Base-by-base conservation (phyloP, 2,113 vertebrate species). In the Pseudopodoces humilis region DNA sequence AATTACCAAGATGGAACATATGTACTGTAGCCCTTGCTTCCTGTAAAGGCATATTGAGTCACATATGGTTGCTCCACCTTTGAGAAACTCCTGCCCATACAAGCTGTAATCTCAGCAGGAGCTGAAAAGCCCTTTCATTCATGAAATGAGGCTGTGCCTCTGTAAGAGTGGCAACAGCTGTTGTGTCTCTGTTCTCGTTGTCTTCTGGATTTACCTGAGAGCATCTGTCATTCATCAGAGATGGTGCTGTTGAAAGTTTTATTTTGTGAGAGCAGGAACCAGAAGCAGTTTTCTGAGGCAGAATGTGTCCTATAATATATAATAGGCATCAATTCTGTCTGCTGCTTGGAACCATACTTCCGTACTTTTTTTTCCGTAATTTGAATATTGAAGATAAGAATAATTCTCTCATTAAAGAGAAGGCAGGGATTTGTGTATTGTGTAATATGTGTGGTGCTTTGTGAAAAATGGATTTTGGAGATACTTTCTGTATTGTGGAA, bases 91-190 rank as follows among this genome's bases (percentile, higher is more conserved):
- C 44, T 90, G 70, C 28, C 46, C 63, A 15, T 69, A 62, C 62
- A 76, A 87, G 60, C 56, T 92, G 76, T 88, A 94, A 67, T 92
- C 91, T 95, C 89, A 91, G 72, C 60, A 63, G 72, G 77, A 81
- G 81, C 46, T 55, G 83, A 70, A 72, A 83, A 86, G 37, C 37
- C 35, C 50, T 91, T 95, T 77, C 68, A 92, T 91, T 96, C 80
- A 77, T 74, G 46, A 91, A 91, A 91, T 67, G 33, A 70, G 64
- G 30, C 90, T 79, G 30, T 90, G 53, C 44, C 49, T 28, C 52
- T 91, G 52, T 62, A n/a, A 91, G 84, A 70, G 81, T 64, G 65
- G 31, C 65, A 86, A 20, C 93, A 91, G 87, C 84, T 95, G 87
- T 59, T 84, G 25, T 74, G 27, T 89, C 35, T 62, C 35, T 84